Evolutionary conservation across 2,113 vertebrate species (phyloP).

Genomic region (Cepphus grylle): DNA sequence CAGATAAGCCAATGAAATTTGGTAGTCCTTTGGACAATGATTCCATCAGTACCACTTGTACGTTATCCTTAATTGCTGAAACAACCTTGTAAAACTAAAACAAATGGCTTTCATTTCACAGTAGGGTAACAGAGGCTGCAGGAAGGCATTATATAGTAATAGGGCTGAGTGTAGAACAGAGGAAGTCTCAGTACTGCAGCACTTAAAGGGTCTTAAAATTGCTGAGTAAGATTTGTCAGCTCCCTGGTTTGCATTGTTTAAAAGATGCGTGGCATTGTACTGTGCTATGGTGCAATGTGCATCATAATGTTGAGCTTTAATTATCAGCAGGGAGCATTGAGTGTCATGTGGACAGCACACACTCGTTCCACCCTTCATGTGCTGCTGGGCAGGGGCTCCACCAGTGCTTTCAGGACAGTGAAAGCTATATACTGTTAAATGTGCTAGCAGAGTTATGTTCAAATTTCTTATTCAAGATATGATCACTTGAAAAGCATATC

Average conservation of each 20-base stretch:
- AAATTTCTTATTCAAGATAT: neutral
- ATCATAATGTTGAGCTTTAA: neutral
- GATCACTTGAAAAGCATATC: neutral
- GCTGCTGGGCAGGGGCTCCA: neutral
- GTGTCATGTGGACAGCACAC: neutral
- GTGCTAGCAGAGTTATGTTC: neutral
- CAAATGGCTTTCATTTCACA: neutral
- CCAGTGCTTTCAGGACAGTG: neutral
- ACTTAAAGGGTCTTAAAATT: neutral
- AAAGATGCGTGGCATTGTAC: neutral
- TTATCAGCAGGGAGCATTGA: neutral
- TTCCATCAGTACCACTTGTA: neutral
- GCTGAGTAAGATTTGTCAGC: neutral
- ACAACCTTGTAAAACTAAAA: neutral
- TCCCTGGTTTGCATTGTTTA: neutral
- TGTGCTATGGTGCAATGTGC: neutral
- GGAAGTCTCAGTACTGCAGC: neutral
- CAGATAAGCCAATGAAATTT: neutral
- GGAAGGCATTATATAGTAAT: neutral
- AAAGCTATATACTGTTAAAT: neutral
- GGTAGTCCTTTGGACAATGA: rapidly evolving
- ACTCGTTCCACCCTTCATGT: neutral
- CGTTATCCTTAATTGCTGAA: neutral
- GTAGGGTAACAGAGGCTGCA: neutral
- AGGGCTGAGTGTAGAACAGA: neutral